Evolutionary conservation across 2,113 vertebrate species (phyloP), one percentile per base, ranked within the genome.

Genomic region (Anhinga anhinga): DNA sequence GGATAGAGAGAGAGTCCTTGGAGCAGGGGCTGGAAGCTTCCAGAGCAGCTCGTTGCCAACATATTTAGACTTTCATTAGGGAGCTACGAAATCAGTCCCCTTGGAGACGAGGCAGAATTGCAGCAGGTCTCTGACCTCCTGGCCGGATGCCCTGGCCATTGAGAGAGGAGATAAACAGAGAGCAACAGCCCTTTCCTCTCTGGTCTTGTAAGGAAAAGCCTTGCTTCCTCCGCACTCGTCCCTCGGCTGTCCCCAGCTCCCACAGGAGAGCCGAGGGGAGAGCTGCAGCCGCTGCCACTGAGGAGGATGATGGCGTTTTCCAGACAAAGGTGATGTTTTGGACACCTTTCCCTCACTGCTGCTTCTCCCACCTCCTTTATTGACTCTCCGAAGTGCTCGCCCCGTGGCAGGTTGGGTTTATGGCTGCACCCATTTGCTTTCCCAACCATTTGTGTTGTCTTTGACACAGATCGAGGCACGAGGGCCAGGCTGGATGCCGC

Each of bases 301-400:
- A 13, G 25, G 13, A 5, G 40, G 45, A 3, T 0, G 4, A 20
- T 2, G n/a, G 40, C 18, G 1, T 61, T 55, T 53, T 42, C 47
- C 72, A 36, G 79, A 11, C 49, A 5, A 30, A 17, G 21, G n/a
- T 7, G n/a, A 10, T 6, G 36, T 10, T 67, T 34, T 16, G 67
- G 30, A 6, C 0, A 1, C 21, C 45, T 13, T 56, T 53, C 30
- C 6, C 47, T 11, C 2, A 1, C 32, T 20, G 26, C n/a, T 25
- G 25, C 62, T 66, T 22, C 29, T 26, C 23, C 15, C 15, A 17
- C 16, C 52, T 59, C 58, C 42, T 34, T 30, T 17, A 3, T 7
- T 1, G 5, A 3, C 42, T 49, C 69, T 30, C 42, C 34, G n/a
- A 23, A 42, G 5, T 15, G 47, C 55, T 83, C 12, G 36, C 32